These are phyloP conservation scores for Phymastichus coffea DNA, from an alignment of 1,140 invertebrate species.

Conservation along the genomic window DNA sequence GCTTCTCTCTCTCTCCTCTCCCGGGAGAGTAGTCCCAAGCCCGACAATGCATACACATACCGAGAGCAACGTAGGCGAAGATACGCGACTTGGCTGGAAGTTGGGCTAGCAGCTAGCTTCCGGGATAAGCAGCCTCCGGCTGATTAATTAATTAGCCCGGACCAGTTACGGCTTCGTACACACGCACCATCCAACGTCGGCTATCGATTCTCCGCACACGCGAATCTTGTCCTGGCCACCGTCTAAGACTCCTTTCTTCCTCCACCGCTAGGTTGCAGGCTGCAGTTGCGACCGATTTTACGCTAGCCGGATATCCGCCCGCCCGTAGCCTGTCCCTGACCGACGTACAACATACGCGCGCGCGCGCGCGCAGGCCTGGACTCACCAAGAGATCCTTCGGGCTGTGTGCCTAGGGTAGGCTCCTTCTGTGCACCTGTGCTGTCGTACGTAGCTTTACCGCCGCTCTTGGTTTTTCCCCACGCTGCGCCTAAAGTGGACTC, in stretches of 20 bases:
- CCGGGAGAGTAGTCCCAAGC: slow-evolving; percentile 41
- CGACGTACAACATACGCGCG: too few relatives aligned
- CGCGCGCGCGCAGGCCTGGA: too few relatives aligned
- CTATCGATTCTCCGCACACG: too few relatives aligned
- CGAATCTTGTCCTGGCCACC: too few relatives aligned
- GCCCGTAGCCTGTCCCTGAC: too few relatives aligned
- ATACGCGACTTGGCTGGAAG: slow-evolving; percentile 54
- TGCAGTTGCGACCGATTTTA: too few relatives aligned
- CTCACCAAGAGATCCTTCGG: too few relatives aligned
- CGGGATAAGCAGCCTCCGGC: slow-evolving; percentile 53
- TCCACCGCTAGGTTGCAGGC: not conserved
- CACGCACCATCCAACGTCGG: slow-evolving; percentile 38
- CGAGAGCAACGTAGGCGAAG: slow-evolving; percentile 48
- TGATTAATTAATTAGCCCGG: slow-evolving; percentile 58
- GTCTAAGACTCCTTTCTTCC: not conserved
- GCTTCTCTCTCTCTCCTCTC: not conserved
- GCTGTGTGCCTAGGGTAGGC: not conserved
- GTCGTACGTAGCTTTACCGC: too few relatives aligned
- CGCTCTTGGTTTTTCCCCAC: too few relatives aligned
- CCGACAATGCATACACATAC: too few relatives aligned
- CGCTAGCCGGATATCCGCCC: slow-evolving; percentile 12
- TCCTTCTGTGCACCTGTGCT: too few relatives aligned
- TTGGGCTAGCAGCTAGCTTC: slow-evolving; percentile 50
- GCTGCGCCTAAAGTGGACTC: too few relatives aligned
- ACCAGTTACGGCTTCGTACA: slow-evolving; percentile 44